Conservation (phyloP, 2,797 vertebrate species). For the Discoglossus pictus region DNA sequence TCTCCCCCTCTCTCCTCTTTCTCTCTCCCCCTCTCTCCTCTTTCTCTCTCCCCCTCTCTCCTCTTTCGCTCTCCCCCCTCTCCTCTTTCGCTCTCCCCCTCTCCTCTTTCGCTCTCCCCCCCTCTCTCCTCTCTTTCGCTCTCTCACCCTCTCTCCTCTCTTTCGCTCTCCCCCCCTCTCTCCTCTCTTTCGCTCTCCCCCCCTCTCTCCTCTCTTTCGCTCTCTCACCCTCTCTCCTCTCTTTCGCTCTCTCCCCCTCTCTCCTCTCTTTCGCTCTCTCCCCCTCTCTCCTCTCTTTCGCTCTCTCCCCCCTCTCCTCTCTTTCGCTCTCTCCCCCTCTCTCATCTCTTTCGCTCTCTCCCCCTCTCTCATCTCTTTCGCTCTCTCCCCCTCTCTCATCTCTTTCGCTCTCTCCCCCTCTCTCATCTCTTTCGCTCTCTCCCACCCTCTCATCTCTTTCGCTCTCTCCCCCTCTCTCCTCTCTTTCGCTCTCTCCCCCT, state of each 20-base stretch:
- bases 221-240: too few relatives aligned
- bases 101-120: neutral
- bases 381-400: neutral
- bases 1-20: neutral
- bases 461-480: neutral
- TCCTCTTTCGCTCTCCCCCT: neutral
- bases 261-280: too few relatives aligned
- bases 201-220: neutral
- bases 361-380: too few relatives aligned
- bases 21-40: neutral
- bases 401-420: too few relatives aligned
- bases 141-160: too few relatives aligned
- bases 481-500: neutral
- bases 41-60: neutral
- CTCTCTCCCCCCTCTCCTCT: too few relatives aligned
- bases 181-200: neutral
- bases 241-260: too few relatives aligned
- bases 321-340: too few relatives aligned
- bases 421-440: too few relatives aligned
- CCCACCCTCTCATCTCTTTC: too few relatives aligned
- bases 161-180: neutral
- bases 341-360: too few relatives aligned
- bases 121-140: neutral
- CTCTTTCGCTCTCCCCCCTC: neutral
- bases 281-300: too few relatives aligned